Evolutionary conservation across 1,140 invertebrate genomes (phyloP), one percentile per base, ranked within the genome.

Genomic region (Lerema accius): DNA sequence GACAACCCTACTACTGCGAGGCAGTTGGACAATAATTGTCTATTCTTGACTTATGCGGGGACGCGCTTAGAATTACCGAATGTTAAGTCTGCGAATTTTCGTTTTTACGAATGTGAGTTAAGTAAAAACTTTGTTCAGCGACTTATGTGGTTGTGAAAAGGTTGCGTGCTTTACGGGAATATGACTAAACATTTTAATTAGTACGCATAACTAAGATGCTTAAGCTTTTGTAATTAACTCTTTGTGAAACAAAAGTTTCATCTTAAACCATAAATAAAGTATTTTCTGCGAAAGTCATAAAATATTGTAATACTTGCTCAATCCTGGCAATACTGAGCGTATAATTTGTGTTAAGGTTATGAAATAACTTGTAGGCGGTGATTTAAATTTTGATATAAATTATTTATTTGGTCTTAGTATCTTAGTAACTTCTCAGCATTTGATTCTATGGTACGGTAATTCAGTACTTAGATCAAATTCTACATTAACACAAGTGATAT

Each of bases 401-500:
- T n/a, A n/a, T n/a, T n/a, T n/a, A n/a, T n/a, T n/a, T n/a, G n/a
- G n/a, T n/a, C n/a, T n/a, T n/a, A n/a, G n/a, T n/a, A n/a, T n/a
- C n/a, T n/a, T n/a, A n/a, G n/a, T n/a, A n/a, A n/a, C n/a, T n/a
- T n/a, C n/a, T n/a, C n/a, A n/a, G n/a, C n/a, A n/a, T n/a, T n/a
- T n/a, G n/a, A n/a, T n/a, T n/a, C n/a, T n/a, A n/a, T n/a, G n/a
- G n/a, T n/a, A n/a, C n/a, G n/a, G n/a, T n/a, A n/a, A n/a, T n/a
- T n/a, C n/a, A n/a, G n/a, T n/a, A n/a, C n/a, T n/a, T n/a, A n/a
- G n/a, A n/a, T n/a, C n/a, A n/a, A n/a, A n/a, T n/a, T 56, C 42
- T 45, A 45, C 56, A 67, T 68, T 48, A 67, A 70, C 73, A 74
- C 71, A 80, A 71, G 71, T 64, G 64, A 65, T 66, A 78, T 62